These are phyloP conservation scores for Corbicula japonica DNA, from an alignment of 2,888 invertebrate genomes.

Conservation along the genomic window DNA sequence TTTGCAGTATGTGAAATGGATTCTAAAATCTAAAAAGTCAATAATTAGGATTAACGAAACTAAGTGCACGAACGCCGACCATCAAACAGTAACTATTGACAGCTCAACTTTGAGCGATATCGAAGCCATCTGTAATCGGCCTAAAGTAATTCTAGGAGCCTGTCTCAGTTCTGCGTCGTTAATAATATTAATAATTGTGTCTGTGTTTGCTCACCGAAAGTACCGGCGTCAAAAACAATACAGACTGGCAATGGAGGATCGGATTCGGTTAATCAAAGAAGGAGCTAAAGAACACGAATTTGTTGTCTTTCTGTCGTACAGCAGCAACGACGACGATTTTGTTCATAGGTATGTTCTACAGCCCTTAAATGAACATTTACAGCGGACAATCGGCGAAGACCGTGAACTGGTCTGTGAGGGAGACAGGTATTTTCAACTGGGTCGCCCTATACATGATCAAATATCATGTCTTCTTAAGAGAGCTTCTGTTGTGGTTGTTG, in stretches of 20 bases:
- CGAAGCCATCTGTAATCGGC: not conserved
- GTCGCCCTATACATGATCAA: conserved; percentile 1
- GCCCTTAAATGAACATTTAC: not conserved
- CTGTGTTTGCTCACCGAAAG: not conserved
- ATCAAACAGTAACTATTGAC: not conserved
- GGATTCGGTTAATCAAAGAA: not conserved
- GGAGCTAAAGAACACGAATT: conserved; percentile 5
- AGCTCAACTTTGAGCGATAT: not conserved
- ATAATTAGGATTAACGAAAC: too few species aligned
- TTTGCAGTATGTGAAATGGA: not conserved
- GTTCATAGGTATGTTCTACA: not conserved
- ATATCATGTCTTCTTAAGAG: not conserved
- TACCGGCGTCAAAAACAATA: not conserved
- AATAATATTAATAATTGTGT: not conserved
- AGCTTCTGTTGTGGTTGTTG: not conserved
- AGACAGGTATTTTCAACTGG: conserved; percentile 12
- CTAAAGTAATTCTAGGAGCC: not conserved
- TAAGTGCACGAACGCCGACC: not conserved
- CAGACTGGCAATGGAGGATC: not conserved
- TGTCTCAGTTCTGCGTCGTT: not conserved
- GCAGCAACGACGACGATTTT: conserved; percentile 27
- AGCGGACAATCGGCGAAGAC: not conserved
- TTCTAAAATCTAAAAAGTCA: not conserved
- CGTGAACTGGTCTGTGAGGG: conserved; percentile 21
- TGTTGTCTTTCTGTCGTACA: conserved; percentile 25